These are phyloP conservation scores for Nasalis larvatus DNA, from an alignment of 2,113 vertebrate species.

Conservation along the genomic window DNA sequence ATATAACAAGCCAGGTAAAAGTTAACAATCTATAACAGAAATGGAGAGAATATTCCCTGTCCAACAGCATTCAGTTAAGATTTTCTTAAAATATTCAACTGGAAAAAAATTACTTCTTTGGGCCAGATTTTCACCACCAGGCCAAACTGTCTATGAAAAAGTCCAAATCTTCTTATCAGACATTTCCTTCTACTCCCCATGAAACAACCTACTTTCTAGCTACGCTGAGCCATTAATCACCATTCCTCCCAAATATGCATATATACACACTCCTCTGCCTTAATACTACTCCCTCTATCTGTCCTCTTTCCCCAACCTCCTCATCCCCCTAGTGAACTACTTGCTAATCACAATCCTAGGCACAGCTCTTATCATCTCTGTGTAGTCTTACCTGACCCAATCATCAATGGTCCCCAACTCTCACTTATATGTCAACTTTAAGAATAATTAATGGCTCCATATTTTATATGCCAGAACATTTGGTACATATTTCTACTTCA, in stretches of 20 bases:
- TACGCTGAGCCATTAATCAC: neutral
- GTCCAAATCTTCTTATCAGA: neutral
- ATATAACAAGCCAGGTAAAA: neutral
- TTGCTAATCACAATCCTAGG: neutral
- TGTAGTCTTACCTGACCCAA: neutral
- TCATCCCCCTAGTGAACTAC: neutral
- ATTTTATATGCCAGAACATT: neutral
- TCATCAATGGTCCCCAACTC: neutral
- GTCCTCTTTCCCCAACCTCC: neutral
- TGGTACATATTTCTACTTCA: neutral
- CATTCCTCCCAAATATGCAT: neutral
- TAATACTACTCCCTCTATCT: neutral
- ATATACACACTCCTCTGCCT: neutral
- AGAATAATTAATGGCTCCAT: neutral
- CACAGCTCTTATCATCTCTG: neutral
- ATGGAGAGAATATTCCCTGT: neutral
- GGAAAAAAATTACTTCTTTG: neutral
- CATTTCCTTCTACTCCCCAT: neutral
- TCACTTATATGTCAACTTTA: neutral
- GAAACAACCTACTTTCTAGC: neutral
- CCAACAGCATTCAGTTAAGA: neutral
- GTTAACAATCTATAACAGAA: constrained; percentile 36
- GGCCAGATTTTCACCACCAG: neutral
- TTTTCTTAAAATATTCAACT: constrained; percentile 26
- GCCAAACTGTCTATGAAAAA: neutral